These are phyloP conservation scores for Struthio camelus DNA, from an alignment of 2,113 vertebrate species.

Conservation along the genomic window DNA sequence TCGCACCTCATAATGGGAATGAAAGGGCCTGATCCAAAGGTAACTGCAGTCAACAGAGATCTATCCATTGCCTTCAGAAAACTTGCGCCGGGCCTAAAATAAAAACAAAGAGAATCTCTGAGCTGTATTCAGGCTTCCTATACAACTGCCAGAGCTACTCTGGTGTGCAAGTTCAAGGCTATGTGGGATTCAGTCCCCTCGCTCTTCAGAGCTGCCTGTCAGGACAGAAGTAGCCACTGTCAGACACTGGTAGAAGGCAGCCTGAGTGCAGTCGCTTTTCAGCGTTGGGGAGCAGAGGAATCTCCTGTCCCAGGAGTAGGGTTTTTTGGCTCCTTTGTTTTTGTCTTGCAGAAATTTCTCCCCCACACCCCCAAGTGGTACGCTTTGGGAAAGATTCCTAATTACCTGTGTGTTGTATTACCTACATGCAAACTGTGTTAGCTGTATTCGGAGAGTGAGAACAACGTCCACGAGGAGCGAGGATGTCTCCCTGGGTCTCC, in stretches of 20 bases:
- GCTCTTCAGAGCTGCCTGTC: background rate
- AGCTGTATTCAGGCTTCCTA: background rate
- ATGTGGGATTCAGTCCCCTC: background rate
- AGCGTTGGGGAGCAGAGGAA: background rate
- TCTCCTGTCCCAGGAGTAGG: background rate
- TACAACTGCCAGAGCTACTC: background rate
- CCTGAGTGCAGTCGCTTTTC: background rate
- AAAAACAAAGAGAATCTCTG: background rate
- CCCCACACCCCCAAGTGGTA: background rate
- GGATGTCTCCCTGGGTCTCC: background rate
- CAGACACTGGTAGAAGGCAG: background rate
- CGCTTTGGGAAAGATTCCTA: background rate
- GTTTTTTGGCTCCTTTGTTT: background rate
- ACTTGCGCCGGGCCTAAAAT: background rate
- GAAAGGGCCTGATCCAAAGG: background rate
- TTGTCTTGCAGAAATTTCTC: background rate
- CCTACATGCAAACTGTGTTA: no score
- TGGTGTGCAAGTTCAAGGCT: background rate
- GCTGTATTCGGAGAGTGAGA: background rate
- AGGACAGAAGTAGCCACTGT: background rate
- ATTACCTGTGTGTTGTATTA: background rate
- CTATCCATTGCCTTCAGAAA: background rate
- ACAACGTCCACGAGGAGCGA: rapidly evolving
- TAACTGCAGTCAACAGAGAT: background rate
- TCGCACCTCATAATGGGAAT: background rate